Evolutionary conservation across 2,113 vertebrate genomes (phyloP).

Genomic region (Poecile atricapillus): DNA sequence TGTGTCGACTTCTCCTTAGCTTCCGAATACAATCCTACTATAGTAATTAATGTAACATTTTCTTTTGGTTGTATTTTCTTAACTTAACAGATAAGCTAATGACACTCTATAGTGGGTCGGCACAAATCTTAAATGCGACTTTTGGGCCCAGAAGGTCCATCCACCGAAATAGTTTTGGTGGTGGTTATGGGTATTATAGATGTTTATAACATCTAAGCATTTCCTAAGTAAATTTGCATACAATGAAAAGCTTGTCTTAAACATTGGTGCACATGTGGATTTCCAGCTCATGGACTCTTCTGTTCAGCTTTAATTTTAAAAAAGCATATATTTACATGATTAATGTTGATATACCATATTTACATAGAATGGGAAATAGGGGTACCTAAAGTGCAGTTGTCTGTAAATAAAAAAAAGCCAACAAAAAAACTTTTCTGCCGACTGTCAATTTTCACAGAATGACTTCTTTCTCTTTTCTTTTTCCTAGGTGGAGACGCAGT

Average conservation of each 20-base stretch:
- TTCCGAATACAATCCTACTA: conserved; percentile 64
- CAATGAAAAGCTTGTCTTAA: conserved; percentile 64
- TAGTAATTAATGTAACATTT: conserved; percentile 68
- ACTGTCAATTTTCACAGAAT: conserved; percentile 32
- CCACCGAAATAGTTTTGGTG: conserved; percentile 49
- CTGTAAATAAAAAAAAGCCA: conserved; percentile 31
- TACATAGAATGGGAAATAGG: conserved; percentile 73
- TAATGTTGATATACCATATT: conserved; percentile 76
- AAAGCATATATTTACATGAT: conserved; percentile 72
- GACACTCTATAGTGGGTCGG: conserved; percentile 52
- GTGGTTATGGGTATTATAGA: conserved; percentile 44
- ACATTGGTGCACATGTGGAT: conserved; percentile 81
- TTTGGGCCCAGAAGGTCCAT: conserved; percentile 64
- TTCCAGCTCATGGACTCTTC: conserved; percentile 85
- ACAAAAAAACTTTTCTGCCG: conserved; percentile 16
- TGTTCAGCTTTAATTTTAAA: conserved; percentile 80
- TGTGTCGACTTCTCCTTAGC: conserved; percentile 81
- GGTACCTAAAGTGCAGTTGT: conserved; percentile 66
- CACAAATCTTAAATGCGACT: conserved; percentile 61
- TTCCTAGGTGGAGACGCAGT: conserved; percentile 84
- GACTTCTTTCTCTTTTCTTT: conserved; percentile 74
- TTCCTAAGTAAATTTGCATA: conserved; percentile 60
- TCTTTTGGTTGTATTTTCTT: conserved; percentile 67
- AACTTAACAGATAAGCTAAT: conserved; percentile 69
- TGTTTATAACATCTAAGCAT: conserved; percentile 37